phyloP scores from a whole-genome alignment of 2,797 vertebrate genomes.

The Silurus aristotelis region DNA sequence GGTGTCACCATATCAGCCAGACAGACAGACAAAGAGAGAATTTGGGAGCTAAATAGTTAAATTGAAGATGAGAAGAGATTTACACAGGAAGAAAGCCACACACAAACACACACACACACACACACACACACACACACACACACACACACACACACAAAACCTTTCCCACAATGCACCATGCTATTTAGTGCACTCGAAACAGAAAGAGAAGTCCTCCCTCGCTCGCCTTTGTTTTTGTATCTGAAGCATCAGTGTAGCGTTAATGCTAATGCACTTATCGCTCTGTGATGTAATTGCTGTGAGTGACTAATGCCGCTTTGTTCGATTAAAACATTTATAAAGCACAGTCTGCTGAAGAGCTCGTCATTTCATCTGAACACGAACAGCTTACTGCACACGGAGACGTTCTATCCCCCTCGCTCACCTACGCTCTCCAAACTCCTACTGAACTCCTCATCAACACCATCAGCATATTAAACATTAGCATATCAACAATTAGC shows the following conservation, averaged over 20 bases:
- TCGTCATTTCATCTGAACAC: conserved; percentile 7
- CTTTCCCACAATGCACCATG: conserved; percentile 32
- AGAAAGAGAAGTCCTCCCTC: conserved; percentile 25
- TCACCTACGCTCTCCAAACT: neutral
- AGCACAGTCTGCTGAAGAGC: conserved; percentile 2
- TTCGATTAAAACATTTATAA: neutral
- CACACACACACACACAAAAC: neutral
- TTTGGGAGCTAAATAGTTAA: neutral
- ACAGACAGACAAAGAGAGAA: neutral
- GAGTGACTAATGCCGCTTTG: conserved; percentile 27
- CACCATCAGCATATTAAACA: conserved; percentile 16
- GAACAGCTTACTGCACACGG: conserved; percentile 3
- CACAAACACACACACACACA: neutral
- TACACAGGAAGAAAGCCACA: no score
- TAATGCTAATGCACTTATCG: conserved; percentile 27
- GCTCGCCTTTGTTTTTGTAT: conserved; percentile 3
- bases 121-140: neutral
- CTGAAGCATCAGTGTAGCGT: conserved; percentile 35
- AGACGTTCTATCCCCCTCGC: conserved; percentile 9
- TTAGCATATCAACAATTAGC: conserved; percentile 57
- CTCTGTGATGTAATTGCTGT: conserved; percentile 5
- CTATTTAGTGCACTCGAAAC: conserved; percentile 5
- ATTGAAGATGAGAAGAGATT: neutral
- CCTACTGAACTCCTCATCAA: neutral
- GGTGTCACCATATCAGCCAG: neutral